Evolutionary conservation across 2,113 vertebrate genomes (phyloP), one percentile per base, ranked within the genome.

Genomic region (Morone saxatilis): DNA sequence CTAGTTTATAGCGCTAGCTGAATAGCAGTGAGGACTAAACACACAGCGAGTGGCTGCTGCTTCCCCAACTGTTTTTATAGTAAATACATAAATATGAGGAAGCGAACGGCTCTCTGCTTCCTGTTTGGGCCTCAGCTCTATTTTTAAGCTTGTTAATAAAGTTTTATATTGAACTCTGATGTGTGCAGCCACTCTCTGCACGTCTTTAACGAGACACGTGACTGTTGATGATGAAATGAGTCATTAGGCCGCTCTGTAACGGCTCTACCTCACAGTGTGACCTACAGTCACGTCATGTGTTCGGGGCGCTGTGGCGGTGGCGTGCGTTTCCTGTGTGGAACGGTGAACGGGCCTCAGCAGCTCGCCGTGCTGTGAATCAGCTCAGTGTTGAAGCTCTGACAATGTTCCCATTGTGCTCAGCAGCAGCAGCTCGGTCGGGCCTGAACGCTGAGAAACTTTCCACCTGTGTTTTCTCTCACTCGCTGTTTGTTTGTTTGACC

Each of bases 301-400:
- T 0, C 53, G 50, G 1, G 61, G 31, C 36, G 71, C 2, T 12
- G 4, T 2, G 60, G 43, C 4, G 45, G 57, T 57, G 65, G 11
- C 19, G 66, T 20, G 65, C 13, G 61, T 81, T 63, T 83, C 71
- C 76, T 86, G 1, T 19, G 0, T 2, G 73, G 45, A 31, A 3
- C 2, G 22, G n/a, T 2, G 50, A 45, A 12, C 48, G 11, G 22
- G 60, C 66, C 57, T 83, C 70, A 7, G 67, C 48, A 11, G 65
- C 63, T 53, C 45, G 3, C 65, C 5, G 0, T 0, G 61, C 74
- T 22, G 67, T 89, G 80, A 80, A 90, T 85, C 79, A 6, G 67
- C 85, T 87, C 85, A 74, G 79, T 83, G 82, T 85, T 7, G 7
- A 2, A 2, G 45, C 68, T 47, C 50, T 6, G 47, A 88, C 86